Base-by-base conservation (phyloP, 2,113 vertebrate genomes). In the Recurvirostra avosetta region DNA sequence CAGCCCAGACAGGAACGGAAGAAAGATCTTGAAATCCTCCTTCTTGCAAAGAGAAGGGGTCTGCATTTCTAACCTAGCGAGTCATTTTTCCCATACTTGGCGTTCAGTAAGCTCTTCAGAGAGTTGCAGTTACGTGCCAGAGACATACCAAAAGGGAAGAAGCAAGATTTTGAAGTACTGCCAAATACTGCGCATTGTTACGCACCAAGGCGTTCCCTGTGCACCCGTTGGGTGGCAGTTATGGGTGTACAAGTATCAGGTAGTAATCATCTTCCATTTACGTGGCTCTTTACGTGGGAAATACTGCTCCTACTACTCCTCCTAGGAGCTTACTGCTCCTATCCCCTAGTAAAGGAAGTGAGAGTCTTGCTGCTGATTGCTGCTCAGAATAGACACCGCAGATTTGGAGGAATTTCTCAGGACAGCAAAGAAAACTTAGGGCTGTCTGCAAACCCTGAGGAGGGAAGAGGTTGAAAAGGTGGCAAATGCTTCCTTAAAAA, bases 81-180 rank as follows among this genome's bases (percentile, higher is more conserved):
- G 86, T 92, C 29, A 78, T 90, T 97, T 89, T 95, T 84, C 80
- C 94, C 94, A 47, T 92, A 89, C 86, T 97, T 97, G 90, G 90
- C 4, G 0, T 67, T 92, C 53, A 67, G 40, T 18, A 15, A 86
- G 65, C 0, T 2, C 72, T 40, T 85, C 38, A 7, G 76, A 85
- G 91, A 91, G 84, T 41, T 88, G 86, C 53, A 87, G 26, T 95
- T 95, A 70, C 8, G 8, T 79, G 89, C 89, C 73, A 84, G 76
- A 91, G 86, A 78, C 56, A 75, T 58, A 91, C 76, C 27, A 17
- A 92, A 90, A 88, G 45, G 66, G 84, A 91, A 93, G 77, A 91
- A 95, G 50, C 58, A 50, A 90, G 53, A 41, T 92, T 96, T 90
- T 94, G 81, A 74, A 62, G 38, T 40, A 8, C n/a, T 96, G 94